phyloP scores from a whole-genome alignment of 2,888 invertebrate genomes.

The Masnerella sp. region DNA sequence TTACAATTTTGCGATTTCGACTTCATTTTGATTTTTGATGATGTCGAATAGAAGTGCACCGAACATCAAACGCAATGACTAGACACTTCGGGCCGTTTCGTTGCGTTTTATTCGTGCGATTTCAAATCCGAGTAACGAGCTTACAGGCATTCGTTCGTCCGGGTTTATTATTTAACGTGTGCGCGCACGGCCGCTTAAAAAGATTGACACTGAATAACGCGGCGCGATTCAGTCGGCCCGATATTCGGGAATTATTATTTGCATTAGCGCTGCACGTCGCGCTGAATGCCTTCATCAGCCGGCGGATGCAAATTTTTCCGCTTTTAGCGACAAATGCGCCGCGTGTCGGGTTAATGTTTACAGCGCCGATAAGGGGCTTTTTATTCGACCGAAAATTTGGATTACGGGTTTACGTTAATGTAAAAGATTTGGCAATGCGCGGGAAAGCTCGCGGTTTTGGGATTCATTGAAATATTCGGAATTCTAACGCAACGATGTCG shows the following conservation, averaged over 20 bases:
- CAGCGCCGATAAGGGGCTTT: background rate
- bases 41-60: too few relatives aligned
- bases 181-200: constrained; percentile 27
- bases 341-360: constrained; percentile 13
- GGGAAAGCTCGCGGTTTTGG: constrained; percentile 4
- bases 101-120: constrained; percentile 16
- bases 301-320: constrained; percentile 16
- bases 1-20: too few relatives aligned
- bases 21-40: too few relatives aligned
- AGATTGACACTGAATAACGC: constrained; percentile 42
- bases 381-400: constrained; percentile 3
- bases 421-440: constrained; percentile 14
- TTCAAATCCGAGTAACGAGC: constrained; percentile 38
- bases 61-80: too few relatives aligned
- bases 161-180: constrained; percentile 38
- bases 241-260: constrained; percentile 42
- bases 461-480: too few relatives aligned
- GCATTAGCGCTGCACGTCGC: constrained; percentile 13
- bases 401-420: background rate
- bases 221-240: constrained; percentile 18
- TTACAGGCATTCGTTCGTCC: constrained; percentile 28
- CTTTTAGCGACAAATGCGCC: constrained; percentile 34
- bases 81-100: too few relatives aligned
- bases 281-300: constrained; percentile 23
- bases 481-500: too few relatives aligned